Conservation (phyloP, 2,797 vertebrate species). For the Labeo calbasu region DNA sequence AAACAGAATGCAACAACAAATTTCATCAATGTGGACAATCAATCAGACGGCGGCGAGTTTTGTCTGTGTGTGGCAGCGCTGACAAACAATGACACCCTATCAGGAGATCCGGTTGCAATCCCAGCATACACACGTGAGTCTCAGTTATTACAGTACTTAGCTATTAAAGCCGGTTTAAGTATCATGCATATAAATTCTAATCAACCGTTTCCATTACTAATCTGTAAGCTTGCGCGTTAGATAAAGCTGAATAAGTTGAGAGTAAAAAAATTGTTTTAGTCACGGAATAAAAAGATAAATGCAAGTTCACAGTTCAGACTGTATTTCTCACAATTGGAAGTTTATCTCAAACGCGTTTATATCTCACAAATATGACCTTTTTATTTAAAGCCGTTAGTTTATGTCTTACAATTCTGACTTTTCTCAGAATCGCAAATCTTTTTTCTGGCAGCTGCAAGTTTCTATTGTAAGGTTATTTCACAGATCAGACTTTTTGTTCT, state of each 20-base stretch:
- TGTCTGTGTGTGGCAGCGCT: conserved; percentile 35
- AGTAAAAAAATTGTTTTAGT: neutral
- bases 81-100: accelerated
- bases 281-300: neutral
- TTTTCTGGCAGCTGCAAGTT: no score
- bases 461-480: no score
- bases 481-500: no score
- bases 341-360: neutral
- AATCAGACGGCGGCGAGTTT: neutral
- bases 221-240: neutral
- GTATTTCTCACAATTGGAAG: neutral
- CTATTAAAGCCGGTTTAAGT: neutral
- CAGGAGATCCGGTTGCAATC: conserved; percentile 19
- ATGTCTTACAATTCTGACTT: neutral
- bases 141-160: neutral
- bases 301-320: neutral
- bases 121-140: conserved; percentile 49
- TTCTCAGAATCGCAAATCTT: no score
- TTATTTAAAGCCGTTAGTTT: no score
- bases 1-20: no score
- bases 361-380: neutral
- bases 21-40: accelerated
- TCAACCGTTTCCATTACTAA: neutral
- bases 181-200: neutral
- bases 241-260: neutral